These are phyloP conservation scores for Archaeoteleia sp. DNA, from an alignment of 2,888 invertebrate genomes.

Conservation along the genomic window DNA sequence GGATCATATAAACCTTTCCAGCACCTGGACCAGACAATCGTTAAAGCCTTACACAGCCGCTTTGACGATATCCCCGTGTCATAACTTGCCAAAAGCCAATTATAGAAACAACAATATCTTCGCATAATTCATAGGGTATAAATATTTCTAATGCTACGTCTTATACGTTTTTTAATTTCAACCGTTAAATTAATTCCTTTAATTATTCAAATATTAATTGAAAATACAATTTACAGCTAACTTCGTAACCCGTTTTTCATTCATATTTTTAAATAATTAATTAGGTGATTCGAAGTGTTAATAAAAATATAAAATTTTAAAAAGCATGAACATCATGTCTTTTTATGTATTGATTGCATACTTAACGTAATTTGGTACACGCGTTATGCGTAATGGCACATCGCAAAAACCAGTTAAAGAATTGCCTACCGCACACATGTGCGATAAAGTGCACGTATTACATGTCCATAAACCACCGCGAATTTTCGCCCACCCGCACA, in stretches of 20 bases:
- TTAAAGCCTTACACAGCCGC: constrained; percentile 56
- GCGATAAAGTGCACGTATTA: constrained; percentile 11
- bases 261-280: no score
- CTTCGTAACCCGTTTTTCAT: no score
- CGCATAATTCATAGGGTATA: background rate
- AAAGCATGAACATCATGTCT: no score
- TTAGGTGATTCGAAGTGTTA: no score
- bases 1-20: constrained; percentile 24
- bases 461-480: constrained; percentile 26
- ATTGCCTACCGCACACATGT: constrained; percentile 2
- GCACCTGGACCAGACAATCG: constrained; percentile 51
- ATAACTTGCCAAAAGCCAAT: constrained; percentile 67
- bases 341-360: constrained; percentile 22
- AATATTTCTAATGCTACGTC: no score
- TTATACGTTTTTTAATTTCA: no score
- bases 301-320: no score
- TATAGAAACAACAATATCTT: constrained; percentile 63
- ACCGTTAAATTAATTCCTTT: no score
- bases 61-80: constrained; percentile 65
- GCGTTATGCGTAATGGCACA: constrained; percentile 21
- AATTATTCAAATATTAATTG: no score
- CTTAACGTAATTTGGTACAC: constrained; percentile 31
- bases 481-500: constrained; percentile 17
- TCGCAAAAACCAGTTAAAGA: constrained; percentile 27
- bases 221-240: no score